A percentile compares a stretch with the other conserved stretches of the same genome.
phyloP scores from a whole-genome alignment of 2,113 vertebrate species.

The Acrocephalus arundinaceus region DNA sequence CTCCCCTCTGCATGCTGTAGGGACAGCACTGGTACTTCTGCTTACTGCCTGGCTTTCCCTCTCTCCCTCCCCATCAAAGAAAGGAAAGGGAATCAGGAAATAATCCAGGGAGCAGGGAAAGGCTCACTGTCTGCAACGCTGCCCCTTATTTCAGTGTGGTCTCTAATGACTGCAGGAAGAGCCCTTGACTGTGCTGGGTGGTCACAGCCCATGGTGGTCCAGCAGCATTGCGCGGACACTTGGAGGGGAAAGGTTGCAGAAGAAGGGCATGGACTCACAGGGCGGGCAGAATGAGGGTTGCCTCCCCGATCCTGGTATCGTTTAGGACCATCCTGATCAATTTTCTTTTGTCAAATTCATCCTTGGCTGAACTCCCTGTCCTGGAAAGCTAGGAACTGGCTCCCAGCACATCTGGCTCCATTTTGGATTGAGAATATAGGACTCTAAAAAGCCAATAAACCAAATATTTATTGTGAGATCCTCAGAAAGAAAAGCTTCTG shows the following conservation, averaged over 20 bases:
- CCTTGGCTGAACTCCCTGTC: not conserved
- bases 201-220: not conserved
- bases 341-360: not conserved
- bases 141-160: not conserved
- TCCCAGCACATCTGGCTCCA: not conserved
- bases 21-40: not conserved
- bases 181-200: fast-evolving
- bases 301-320: fast-evolving
- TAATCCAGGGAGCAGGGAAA: not conserved
- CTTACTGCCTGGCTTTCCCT: not conserved
- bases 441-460: not conserved
- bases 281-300: not conserved
- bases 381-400: not conserved
- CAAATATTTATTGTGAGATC: not conserved
- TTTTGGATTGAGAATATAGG: not conserved
- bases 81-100: not conserved
- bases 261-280: fast-evolving
- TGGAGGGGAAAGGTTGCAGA: not conserved
- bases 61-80: not conserved
- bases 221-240: not conserved
- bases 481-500: not conserved
- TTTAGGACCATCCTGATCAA: not conserved
- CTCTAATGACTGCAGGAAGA: not conserved
- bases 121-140: not conserved
- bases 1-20: not conserved